Percentiles rank a stretch among this genome's conserved stretches.
Conservation (phyloP, 2,888 invertebrate genomes). For the Campoplex nolae region DNA sequence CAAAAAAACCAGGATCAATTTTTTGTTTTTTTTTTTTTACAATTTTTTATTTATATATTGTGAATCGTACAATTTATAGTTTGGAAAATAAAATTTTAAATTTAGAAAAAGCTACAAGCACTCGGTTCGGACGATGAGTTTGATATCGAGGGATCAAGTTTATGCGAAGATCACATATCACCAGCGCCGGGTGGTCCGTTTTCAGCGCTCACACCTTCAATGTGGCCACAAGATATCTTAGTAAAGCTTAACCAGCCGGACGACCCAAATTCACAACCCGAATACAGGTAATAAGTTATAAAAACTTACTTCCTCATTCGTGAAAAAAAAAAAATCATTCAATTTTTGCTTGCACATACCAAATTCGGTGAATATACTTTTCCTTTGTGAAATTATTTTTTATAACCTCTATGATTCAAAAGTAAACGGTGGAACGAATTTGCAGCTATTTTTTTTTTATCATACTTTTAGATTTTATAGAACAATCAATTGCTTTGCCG, state of each 20-base stretch:
- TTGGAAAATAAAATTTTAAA: slow-evolving; percentile 1
- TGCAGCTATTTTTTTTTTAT: no score
- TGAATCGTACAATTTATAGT: no score
- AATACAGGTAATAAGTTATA: slow-evolving; percentile 86
- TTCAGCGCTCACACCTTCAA: slow-evolving; percentile 96
- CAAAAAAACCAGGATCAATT: no score
- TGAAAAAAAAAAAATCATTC: slow-evolving; percentile 38
- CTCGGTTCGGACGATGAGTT: slow-evolving; percentile 92
- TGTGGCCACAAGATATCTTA: slow-evolving; percentile 98
- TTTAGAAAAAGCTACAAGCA: slow-evolving; percentile 91
- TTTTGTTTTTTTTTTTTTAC: no score
- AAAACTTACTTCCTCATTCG: neutral
- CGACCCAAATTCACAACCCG: slow-evolving; percentile 89
- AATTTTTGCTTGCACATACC: neutral
- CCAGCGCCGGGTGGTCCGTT: slow-evolving; percentile 96
- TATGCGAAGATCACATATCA: slow-evolving; percentile 90
- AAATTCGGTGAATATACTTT: neutral
- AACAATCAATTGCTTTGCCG: neutral
- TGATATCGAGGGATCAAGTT: slow-evolving; percentile 89
- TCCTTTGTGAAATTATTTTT: neutral
- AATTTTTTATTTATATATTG: no score
- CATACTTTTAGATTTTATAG: no score
- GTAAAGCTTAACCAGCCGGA: slow-evolving; percentile 93
- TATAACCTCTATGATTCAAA: no score
- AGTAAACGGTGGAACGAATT: no score